These are phyloP conservation scores for Ammodytes dubius DNA, from an alignment of 2,113 vertebrate genomes.

Conservation along the genomic window DNA sequence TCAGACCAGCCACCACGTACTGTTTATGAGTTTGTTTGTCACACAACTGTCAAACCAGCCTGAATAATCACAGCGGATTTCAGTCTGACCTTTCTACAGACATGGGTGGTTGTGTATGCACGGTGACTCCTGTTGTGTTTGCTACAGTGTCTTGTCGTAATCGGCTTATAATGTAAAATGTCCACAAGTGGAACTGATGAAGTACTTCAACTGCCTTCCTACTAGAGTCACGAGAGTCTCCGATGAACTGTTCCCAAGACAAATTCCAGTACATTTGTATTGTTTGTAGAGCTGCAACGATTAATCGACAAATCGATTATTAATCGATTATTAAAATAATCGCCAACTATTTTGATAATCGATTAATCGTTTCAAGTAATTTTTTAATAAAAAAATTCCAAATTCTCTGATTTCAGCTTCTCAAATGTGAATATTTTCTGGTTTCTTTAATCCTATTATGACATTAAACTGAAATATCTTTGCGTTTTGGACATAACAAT, in stretches of 20 bases:
- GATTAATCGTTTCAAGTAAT: too few relatives aligned
- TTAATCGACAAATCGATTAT: too few relatives aligned
- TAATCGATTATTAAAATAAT: too few relatives aligned
- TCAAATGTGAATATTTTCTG: too few relatives aligned
- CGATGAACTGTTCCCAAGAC: background rate
- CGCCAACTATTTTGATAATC: too few relatives aligned
- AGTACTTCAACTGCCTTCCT: slow-evolving; percentile 19
- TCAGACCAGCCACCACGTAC: background rate
- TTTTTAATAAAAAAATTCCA: too few relatives aligned
- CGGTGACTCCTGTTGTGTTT: slow-evolving; percentile 4
- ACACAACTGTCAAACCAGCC: background rate
- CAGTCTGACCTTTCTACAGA: slow-evolving; percentile 23
- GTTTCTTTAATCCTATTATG: too few relatives aligned
- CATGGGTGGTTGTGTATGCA: background rate
- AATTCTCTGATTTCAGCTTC: too few relatives aligned
- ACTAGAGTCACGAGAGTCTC: background rate
- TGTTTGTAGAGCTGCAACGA: too few relatives aligned
- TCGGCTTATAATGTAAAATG: slow-evolving; percentile 3
- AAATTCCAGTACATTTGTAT: slow-evolving; percentile 4
- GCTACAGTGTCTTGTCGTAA: background rate
- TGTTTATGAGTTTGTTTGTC: background rate
- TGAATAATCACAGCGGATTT: background rate
- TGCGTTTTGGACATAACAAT: too few relatives aligned
- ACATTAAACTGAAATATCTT: too few relatives aligned
- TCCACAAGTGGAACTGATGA: background rate